Conservation (phyloP, 2,888 invertebrate species). For the Electrophaes corylata region DNA sequence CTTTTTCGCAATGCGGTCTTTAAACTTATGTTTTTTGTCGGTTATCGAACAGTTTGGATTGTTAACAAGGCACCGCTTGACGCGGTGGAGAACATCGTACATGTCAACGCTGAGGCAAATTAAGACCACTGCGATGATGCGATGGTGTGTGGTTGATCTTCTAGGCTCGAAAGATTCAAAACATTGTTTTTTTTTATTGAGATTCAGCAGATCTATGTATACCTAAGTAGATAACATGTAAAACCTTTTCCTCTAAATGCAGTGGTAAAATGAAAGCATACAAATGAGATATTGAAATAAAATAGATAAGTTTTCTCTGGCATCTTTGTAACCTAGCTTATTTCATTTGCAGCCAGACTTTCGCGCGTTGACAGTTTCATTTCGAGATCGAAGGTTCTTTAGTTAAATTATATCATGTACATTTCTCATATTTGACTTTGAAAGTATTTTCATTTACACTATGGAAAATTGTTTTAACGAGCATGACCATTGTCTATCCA, state of each 20-base stretch:
- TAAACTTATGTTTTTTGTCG: slow-evolving; percentile 65
- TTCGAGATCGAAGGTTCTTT: slow-evolving; percentile 22
- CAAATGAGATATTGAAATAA: slow-evolving; percentile 37
- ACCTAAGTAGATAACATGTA: no score
- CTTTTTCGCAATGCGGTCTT: slow-evolving; percentile 78
- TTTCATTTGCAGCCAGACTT: slow-evolving; percentile 37
- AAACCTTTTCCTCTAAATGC: slow-evolving; percentile 15
- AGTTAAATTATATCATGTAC: slow-evolving; percentile 29
- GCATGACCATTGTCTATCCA: background rate
- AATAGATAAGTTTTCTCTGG: slow-evolving; percentile 29
- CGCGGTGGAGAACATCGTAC: background rate
- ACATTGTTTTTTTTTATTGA: no score
- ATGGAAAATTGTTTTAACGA: background rate
- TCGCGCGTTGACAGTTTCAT: slow-evolving; percentile 16
- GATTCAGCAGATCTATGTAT: no score
- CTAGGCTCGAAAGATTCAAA: no score
- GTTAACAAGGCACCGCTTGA: background rate
- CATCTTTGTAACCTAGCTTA: slow-evolving; percentile 33
- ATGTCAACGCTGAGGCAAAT: no score
- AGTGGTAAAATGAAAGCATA: slow-evolving; percentile 37
- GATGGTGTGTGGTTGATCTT: no score
- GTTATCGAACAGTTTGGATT: slow-evolving; percentile 54
- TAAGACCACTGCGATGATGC: no score
- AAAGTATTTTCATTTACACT: no score
- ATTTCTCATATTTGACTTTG: slow-evolving; percentile 23